phyloP scores from a whole-genome alignment of 2,888 invertebrate genomes.

The Sinohyriopsis cumingii region DNA sequence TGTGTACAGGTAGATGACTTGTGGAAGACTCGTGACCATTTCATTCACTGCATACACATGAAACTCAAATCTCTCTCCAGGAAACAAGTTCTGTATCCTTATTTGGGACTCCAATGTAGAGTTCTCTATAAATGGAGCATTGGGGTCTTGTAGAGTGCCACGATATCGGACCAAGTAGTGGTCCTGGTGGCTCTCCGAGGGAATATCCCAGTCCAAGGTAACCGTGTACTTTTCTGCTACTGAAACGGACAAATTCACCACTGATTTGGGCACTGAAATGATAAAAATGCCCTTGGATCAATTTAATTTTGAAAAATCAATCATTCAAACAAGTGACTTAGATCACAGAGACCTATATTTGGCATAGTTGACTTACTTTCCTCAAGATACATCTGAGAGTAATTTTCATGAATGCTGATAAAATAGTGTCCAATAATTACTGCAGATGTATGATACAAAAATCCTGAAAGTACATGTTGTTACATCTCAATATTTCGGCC shows the following conservation, averaged over 20 bases:
- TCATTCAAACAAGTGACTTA: too few relatives aligned
- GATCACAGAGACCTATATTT: too few relatives aligned
- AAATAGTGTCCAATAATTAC: too few relatives aligned
- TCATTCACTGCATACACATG: constrained; percentile 48
- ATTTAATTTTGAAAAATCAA: too few relatives aligned
- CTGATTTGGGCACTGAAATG: constrained; percentile 49
- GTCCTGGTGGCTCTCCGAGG: constrained; percentile 38
- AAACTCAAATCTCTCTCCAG: constrained; percentile 56
- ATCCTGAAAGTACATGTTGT: too few relatives aligned
- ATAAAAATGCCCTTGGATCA: not conserved
- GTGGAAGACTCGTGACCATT: constrained; percentile 35
- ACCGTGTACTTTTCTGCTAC: constrained; percentile 23
- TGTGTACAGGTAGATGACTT: constrained; percentile 18
- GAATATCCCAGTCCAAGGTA: constrained; percentile 44
- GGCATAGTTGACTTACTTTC: too few relatives aligned
- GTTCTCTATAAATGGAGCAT: constrained; percentile 37
- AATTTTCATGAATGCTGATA: too few relatives aligned
- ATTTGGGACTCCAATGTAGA: constrained; percentile 25
- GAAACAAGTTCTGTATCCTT: constrained; percentile 42
- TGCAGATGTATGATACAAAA: too few relatives aligned
- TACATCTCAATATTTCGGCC: too few relatives aligned
- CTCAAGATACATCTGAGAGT: too few relatives aligned
- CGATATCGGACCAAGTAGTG: constrained; percentile 44
- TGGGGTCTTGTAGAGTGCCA: constrained; percentile 35
- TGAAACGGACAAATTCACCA: constrained; percentile 34